Evolutionary conservation across 2,113 vertebrate species (phyloP).

Genomic region (Pheucticus melanocephalus): DNA sequence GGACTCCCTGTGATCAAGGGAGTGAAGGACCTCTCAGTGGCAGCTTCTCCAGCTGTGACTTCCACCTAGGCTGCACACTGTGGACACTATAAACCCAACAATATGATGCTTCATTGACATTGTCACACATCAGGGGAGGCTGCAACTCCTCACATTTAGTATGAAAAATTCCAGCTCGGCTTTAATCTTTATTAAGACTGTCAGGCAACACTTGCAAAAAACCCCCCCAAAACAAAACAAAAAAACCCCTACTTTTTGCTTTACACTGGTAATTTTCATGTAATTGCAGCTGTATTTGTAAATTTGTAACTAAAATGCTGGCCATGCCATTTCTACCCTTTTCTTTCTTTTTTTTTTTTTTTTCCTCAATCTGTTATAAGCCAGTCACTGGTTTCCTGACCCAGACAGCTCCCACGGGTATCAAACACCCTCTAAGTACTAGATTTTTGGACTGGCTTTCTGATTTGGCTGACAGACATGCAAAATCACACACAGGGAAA

Average conservation of each 20-base stretch:
- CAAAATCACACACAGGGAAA: neutral
- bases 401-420: neutral
- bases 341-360: neutral
- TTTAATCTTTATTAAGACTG: neutral
- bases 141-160: neutral
- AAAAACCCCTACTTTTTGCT: neutral
- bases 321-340: neutral
- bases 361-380: neutral
- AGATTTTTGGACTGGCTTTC: neutral
- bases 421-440: neutral
- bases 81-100: neutral
- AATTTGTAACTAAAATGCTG: neutral
- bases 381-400: neutral
- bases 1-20: neutral
- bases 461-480: conserved; percentile 28
- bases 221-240: neutral
- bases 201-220: neutral
- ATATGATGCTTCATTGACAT: neutral
- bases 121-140: neutral
- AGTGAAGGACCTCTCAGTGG: neutral
- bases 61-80: neutral
- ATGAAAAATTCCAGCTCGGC: neutral
- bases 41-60: conserved; percentile 9
- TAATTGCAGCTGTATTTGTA: neutral
- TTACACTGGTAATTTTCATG: neutral